Evolutionary conservation across 2,888 invertebrate genomes (phyloP), one percentile per base, ranked within the genome.

Genomic region (Auanema sp.): DNA sequence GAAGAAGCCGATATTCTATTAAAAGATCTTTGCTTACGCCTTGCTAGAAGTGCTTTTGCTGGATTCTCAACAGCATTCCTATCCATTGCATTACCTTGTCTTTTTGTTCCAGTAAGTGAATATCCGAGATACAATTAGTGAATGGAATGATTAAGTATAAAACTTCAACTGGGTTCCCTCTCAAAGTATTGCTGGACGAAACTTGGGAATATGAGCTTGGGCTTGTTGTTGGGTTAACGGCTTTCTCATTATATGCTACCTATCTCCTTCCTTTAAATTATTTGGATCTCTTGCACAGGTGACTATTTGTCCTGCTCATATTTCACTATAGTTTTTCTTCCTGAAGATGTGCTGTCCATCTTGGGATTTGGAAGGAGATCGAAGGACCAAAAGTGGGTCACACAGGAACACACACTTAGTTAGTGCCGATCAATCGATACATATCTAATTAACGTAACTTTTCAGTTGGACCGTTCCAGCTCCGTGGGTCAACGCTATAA

Each of bases 61-160:
- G 91, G 93, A 0, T 88, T 93, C 50, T 85, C 91, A 6, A 91
- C 90, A 76, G 91, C 92, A 0, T 94, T 93, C 84, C 93, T 92
- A 84, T 89, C 91, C 49, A 91, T 92, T 62, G 91, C 93, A 82
- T 89, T 94, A 64, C 94, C 94, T 0, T 91, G 92, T 80, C 90
- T 91, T 83, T 92, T 94, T 87, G 90, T 92, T 41, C 91, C 91
- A 87, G 92, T 91, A 80, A 58, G 61, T 16, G 14, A 21, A 52
- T 11, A 52, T 2, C 24, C 5, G 4, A 10, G 25, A 5, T 4
- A 4, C 6, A 52, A 18, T 52, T 24, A n/a, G 23, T 10, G 11
- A 23, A 23, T 23, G 6, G 23, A 52, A 18, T 52, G 2, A 60
- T 69, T 23, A 64, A 81, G 81, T 71, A 64, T 58, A 75, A 73